Percentiles rank a stretch among this genome's conserved stretches.
These are phyloP conservation scores for Acanthopagrus latus DNA, from an alignment of 2,797 vertebrate species.

Conservation along the genomic window DNA sequence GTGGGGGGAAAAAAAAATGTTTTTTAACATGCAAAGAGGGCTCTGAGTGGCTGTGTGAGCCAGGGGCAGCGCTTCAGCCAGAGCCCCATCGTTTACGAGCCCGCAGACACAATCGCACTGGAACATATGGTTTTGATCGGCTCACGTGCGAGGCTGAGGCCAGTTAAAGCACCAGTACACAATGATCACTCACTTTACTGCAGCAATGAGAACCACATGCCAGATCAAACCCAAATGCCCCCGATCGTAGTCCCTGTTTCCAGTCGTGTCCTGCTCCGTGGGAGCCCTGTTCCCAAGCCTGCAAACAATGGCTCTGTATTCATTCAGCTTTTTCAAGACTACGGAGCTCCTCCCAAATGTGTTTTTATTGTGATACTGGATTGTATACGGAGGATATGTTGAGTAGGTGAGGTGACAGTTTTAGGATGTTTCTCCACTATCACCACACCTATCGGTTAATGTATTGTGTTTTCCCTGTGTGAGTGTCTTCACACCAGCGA, in stretches of 20 bases:
- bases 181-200: slow-evolving; percentile 68
- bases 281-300: slow-evolving; percentile 62
- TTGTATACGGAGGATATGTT: slow-evolving; percentile 23
- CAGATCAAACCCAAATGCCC: slow-evolving; percentile 58
- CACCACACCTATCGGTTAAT: slow-evolving; percentile 14
- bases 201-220: slow-evolving; percentile 78
- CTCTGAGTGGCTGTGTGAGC: slow-evolving; percentile 65
- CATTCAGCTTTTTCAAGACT: slow-evolving; percentile 61
- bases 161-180: slow-evolving; percentile 73
- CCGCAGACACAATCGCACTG: slow-evolving; percentile 72
- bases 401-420: slow-evolving; percentile 8
- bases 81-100: slow-evolving; percentile 65
- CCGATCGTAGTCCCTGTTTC: slow-evolving; percentile 60
- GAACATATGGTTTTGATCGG: slow-evolving; percentile 83
- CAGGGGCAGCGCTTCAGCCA: slow-evolving; percentile 63
- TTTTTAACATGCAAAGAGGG: slow-evolving; percentile 72
- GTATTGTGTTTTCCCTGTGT: slow-evolving; percentile 11
- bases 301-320: slow-evolving; percentile 70
- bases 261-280: slow-evolving; percentile 59
- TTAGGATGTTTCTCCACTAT: slow-evolving; percentile 18
- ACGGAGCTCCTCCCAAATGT: slow-evolving; percentile 9
- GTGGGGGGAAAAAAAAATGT: slow-evolving; percentile 20
- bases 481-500: slow-evolving; percentile 14
- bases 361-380: slow-evolving; percentile 32
- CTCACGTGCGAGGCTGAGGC: slow-evolving; percentile 75